Evolutionary conservation across 2,113 vertebrate genomes (phyloP), one percentile per base, ranked within the genome.

Genomic region (Chrysochloris asiatica): DNA sequence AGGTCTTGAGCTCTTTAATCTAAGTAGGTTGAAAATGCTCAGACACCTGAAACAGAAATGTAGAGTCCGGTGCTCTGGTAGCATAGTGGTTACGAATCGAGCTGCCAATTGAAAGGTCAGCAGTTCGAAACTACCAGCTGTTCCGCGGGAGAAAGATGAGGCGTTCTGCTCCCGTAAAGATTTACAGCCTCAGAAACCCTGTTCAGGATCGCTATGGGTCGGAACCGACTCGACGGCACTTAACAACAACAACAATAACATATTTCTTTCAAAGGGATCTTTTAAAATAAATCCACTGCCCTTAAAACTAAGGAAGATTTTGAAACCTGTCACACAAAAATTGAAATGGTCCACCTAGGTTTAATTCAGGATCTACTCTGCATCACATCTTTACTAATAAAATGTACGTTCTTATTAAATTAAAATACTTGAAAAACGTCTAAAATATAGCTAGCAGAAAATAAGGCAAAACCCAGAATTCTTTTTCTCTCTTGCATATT

Each of bases 251-350:
- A n/a, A n/a, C n/a, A n/a, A 83, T 84, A 38, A 84, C 26, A 8
- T 24, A 33, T 83, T 17, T 81, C 13, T 92, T 90, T 94, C 26
- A 93, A 89, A 90, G 16, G 2, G 2, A 0, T 43, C 36, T 50
- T 76, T 93, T 81, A 80, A 91, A 93, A 83, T 47, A 89, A 86
- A 81, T 67, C 6, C 7, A 82, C 38, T 87, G 52, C 5, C 16
- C 30, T 95, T 88, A 89, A 56, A 80, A 84, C 80, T 61, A 86
- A 93, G 80, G 13, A 48, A 89, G 47, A 83, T 76, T 95, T 89
- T 94, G 3, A 92, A 96, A 89, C 6, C 78, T 92, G 69, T 87
- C 87, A 95, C 24, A 88, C 38, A 94, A 84, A 95, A 97, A 95
- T 54, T 86, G 47, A 95, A 96, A 93, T 90, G 28, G 73, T 24